Conservation (phyloP, 37 sponge, comb jelly and placozoan genomes). For the Lycopodina hypogea region DNA sequence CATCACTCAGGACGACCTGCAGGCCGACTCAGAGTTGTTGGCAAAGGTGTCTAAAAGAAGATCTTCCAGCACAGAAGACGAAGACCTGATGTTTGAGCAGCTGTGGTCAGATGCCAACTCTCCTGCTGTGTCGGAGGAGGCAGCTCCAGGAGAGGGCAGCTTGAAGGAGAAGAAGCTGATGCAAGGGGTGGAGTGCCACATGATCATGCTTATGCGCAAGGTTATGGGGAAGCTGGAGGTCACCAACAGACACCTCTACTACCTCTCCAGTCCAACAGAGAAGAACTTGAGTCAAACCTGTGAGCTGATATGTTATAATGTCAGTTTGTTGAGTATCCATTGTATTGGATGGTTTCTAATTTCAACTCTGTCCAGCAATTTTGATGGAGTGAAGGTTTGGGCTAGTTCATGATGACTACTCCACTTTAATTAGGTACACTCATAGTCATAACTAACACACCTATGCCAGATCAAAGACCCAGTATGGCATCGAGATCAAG, state of each 20-base stretch:
- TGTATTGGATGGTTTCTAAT: too few species aligned
- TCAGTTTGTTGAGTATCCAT: too few species aligned
- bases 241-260: slow-evolving; percentile 80
- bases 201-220: slow-evolving; percentile 71
- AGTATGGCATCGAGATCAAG: too few species aligned
- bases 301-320: slow-evolving; percentile 34
- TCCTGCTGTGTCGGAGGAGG: slow-evolving; percentile 17
- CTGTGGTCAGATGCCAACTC: slow-evolving; percentile 25
- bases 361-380: too few species aligned
- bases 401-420: not conserved
- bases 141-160: not conserved
- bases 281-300: slow-evolving; percentile 43
- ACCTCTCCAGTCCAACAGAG: slow-evolving; percentile 60
- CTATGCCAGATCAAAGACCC: too few species aligned
- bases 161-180: slow-evolving; percentile 25
- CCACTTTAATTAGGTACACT: not conserved
- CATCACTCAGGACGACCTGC: not conserved
- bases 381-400: too few species aligned
- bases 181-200: slow-evolving; percentile 49
- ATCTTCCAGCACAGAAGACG: slow-evolving; percentile 31
- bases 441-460: too few species aligned
- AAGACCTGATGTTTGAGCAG: slow-evolving; percentile 48
- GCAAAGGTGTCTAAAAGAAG: not conserved
- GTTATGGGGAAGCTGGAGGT: slow-evolving; percentile 83
- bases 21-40: not conserved